phyloP scores from a whole-genome alignment of 2,797 vertebrate genomes.

The Bradypus variegatus region DNA sequence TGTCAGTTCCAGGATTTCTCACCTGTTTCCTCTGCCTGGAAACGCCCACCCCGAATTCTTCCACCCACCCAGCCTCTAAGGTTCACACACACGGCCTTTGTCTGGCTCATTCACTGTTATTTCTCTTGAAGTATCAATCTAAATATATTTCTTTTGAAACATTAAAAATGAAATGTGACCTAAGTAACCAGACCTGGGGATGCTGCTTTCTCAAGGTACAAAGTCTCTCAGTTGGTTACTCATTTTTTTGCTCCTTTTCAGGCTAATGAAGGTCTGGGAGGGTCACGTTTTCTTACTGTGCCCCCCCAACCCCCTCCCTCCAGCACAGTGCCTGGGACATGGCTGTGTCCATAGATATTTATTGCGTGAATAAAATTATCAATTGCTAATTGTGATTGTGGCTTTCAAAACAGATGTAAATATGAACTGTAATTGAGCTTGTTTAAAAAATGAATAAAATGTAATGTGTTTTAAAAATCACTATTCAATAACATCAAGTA shows the following conservation, averaged over 20 bases:
- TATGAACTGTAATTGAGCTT: background rate
- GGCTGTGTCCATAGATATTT: background rate
- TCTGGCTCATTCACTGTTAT: too few relatives aligned
- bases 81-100: background rate
- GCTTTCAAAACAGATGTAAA: background rate
- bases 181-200: background rate
- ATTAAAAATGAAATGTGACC: too few relatives aligned
- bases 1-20: background rate
- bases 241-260: background rate
- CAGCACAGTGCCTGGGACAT: background rate
- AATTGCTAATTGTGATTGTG: background rate
- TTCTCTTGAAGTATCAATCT: background rate
- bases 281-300: too few relatives aligned
- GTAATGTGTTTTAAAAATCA: background rate
- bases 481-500: background rate
- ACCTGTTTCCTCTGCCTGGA: background rate
- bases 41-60: background rate
- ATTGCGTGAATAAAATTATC: background rate
- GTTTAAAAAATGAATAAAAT: too few relatives aligned
- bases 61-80: background rate
- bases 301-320: too few relatives aligned
- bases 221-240: background rate
- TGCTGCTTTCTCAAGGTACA: background rate
- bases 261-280: accelerated
- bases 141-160: background rate